Evolutionary conservation across 2,888 invertebrate genomes (phyloP), one percentile per base, ranked within the genome.

Genomic region (Globia sparganii): DNA sequence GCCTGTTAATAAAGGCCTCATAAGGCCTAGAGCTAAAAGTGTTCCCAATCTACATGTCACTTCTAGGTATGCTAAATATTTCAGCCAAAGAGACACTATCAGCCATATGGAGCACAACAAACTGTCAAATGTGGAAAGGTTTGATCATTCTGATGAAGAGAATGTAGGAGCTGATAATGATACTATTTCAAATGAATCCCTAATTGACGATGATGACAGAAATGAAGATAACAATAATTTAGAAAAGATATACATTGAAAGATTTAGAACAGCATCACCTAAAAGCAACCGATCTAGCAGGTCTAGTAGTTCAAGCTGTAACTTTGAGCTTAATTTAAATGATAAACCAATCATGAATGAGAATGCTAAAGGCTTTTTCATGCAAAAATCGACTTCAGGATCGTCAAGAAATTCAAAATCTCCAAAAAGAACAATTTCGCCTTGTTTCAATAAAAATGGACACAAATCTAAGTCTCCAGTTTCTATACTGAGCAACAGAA

Each of bases 11-110:
- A 93, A 91, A 86, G 88, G 83, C 28, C 84, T 77, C 9, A 77
- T 90, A 11, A 93, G 94, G 86, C 92, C 91, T 28, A 93, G 96
- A 90, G 95, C 97, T 6, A 97, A 96, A 89, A 97, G 97, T 94
- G 96, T 96, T 1, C 97, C 97, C 2, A 97, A 97, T 91, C 89
- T 97, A 21, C 95, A 96, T 88, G 94, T 95, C 1, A 96, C 95
- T 72, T 96, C 96, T 61, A 93, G 94, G 84, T 97, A 97, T 92
- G 97, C 96, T 34, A 97, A 97, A 89, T 97, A 96, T 90, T 97
- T 97, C 83, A 96, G 96, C 86, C 94, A 96, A 91, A 94, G 95
- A 91, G 95, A 96, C 89, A 91, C 92, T 37, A 65, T 91, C 28
- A 96, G 95, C 88, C 93, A 95, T 73, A 91, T 91, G 77, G 93